phyloP scores from a whole-genome alignment of 2,113 vertebrate species.

The Neotragus pygmaeus region DNA sequence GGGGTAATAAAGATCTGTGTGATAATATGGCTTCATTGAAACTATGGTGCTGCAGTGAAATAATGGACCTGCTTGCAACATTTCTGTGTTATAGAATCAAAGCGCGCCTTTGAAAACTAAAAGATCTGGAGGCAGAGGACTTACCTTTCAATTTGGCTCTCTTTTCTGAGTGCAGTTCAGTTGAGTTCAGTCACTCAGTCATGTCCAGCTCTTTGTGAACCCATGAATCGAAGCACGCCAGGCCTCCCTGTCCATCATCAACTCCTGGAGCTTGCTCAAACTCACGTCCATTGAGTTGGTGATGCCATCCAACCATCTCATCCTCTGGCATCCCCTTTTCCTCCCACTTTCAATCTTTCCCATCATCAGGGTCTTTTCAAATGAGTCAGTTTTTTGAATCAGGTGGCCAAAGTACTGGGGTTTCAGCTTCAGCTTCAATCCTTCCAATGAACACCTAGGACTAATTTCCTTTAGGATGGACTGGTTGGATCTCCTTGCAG shows the following conservation, averaged over 20 bases:
- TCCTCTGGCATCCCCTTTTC: not conserved
- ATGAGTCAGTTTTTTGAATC: fast-evolving
- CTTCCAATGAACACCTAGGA: too few species aligned
- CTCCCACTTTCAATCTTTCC: not conserved
- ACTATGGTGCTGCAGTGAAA: not conserved
- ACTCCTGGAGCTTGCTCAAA: not conserved
- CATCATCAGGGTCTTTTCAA: not conserved
- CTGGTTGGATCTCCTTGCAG: too few species aligned
- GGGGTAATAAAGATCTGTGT: not conserved
- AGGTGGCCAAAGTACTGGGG: too few species aligned
- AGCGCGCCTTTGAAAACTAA: not conserved
- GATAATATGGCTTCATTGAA: not conserved
- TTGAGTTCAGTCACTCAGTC: not conserved
- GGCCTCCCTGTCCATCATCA: not conserved
- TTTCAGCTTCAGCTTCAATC: too few species aligned
- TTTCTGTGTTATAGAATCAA: not conserved
- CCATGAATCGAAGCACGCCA: not conserved
- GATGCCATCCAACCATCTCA: not conserved
- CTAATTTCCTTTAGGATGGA: too few species aligned
- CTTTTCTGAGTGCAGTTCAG: not conserved
- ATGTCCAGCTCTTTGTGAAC: fast-evolving
- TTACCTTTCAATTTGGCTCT: not conserved
- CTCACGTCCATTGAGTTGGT: not conserved
- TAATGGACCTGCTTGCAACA: not conserved
- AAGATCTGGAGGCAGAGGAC: not conserved